phyloP scores from a whole-genome alignment of 2,888 invertebrate genomes.

The Endomychus coccineus region DNA sequence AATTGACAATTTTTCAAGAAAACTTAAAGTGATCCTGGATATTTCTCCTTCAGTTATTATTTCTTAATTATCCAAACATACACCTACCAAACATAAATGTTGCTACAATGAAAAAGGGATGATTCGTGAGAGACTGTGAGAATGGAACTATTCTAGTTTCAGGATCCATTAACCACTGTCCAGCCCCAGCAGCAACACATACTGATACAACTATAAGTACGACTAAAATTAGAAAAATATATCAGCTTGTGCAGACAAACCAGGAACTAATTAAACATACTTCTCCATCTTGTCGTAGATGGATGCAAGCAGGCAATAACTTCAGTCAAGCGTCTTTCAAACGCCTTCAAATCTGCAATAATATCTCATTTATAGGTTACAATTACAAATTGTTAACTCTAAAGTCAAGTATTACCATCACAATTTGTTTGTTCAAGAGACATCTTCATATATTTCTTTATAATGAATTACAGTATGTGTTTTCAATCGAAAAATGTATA shows the following conservation, averaged over 20 bases:
- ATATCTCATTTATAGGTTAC: slow-evolving; percentile 41
- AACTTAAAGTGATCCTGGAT: too few species aligned
- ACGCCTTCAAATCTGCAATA: slow-evolving; percentile 88
- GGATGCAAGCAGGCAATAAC: slow-evolving; percentile 95
- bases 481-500: too few species aligned
- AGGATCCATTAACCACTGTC: slow-evolving; percentile 94
- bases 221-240: slow-evolving; percentile 56
- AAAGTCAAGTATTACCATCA: slow-evolving; percentile 57
- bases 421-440: slow-evolving; percentile 85
- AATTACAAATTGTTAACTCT: slow-evolving; percentile 22
- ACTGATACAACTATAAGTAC: slow-evolving; percentile 78
- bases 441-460: slow-evolving; percentile 52
- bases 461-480: too few species aligned
- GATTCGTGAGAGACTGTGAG: slow-evolving; percentile 85
- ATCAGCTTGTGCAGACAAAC: slow-evolving; percentile 6
- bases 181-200: slow-evolving; percentile 89
- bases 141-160: slow-evolving; percentile 86
- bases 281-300: slow-evolving; percentile 90
- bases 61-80: too few species aligned
- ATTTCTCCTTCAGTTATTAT: background rate
- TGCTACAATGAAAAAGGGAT: slow-evolving; percentile 89
- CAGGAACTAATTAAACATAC: slow-evolving; percentile 51
- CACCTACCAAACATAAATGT: slow-evolving; percentile 75
- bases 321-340: slow-evolving; percentile 93
- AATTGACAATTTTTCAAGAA: slow-evolving; percentile 4